Percentiles rank a stretch among this genome's conserved stretches.
These are phyloP conservation scores for Zeus faber DNA, from an alignment of 2,113 vertebrate species.

Conservation along the genomic window DNA sequence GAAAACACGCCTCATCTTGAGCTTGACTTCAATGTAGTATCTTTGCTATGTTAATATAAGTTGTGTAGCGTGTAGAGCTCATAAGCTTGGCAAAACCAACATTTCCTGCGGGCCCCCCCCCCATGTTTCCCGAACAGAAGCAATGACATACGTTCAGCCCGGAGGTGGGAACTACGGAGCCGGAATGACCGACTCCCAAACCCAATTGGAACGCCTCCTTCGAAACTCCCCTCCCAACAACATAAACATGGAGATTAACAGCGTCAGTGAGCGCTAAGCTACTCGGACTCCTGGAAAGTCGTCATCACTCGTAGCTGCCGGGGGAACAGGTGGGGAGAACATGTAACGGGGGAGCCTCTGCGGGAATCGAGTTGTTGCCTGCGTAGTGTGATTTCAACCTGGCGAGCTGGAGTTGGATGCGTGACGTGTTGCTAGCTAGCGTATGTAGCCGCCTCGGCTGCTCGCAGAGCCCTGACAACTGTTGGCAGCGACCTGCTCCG, in stretches of 20 bases:
- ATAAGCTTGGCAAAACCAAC: no score
- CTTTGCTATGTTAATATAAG: no score
- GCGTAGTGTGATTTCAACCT: neutral
- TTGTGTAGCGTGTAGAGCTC: no score
- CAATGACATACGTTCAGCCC: no score
- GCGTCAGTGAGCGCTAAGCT: conserved; percentile 33
- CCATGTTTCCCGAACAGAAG: no score
- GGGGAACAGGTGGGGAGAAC: conserved; percentile 47
- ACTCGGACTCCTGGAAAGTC: conserved; percentile 56
- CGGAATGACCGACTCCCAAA: no score
- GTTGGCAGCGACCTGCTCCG: conserved; percentile 19
- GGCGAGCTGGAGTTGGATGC: neutral
- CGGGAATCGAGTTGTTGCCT: neutral
- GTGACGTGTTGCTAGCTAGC: neutral
- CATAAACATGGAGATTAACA: conserved; percentile 65
- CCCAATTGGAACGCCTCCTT: no score
- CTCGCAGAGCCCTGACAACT: conserved; percentile 62
- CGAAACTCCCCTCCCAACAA: neutral
- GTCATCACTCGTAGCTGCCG: conserved; percentile 13
- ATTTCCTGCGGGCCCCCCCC: no score
- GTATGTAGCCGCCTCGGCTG: conserved; percentile 24
- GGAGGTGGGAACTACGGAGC: no score
- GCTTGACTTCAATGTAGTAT: no score
- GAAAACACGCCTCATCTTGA: no score
- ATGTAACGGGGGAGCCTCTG: neutral